Conservation (phyloP, 2,797 vertebrate species). For the Peromyscus nudipes region DNA sequence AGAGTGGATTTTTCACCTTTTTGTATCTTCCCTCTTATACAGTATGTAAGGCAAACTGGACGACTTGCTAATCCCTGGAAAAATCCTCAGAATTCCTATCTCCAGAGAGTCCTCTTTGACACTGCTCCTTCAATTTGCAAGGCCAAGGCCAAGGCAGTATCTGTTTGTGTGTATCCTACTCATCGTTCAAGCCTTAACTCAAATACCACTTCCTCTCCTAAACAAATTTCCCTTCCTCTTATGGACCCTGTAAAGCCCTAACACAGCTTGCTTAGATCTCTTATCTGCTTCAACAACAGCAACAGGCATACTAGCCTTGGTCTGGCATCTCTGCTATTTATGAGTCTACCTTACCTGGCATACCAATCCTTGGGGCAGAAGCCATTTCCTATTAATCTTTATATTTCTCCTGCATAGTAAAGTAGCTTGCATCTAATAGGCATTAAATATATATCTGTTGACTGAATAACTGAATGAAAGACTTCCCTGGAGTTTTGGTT, state of each 20-base stretch:
- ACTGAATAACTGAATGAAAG: constrained; percentile 72
- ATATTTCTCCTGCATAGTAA: constrained; percentile 44
- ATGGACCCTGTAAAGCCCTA: background rate
- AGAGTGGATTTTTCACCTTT: background rate
- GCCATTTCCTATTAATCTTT: constrained; percentile 57
- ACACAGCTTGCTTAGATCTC: background rate
- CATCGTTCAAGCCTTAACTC: background rate
- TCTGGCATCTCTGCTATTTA: background rate
- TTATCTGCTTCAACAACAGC: background rate
- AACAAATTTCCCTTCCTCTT: constrained; percentile 16
- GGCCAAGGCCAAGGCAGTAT: background rate
- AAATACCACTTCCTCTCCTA: background rate
- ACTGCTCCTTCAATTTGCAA: background rate
- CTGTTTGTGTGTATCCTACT: background rate
- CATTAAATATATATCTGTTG: constrained; percentile 75
- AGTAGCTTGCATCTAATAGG: constrained; percentile 63
- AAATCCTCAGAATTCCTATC: background rate
- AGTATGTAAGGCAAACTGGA: background rate
- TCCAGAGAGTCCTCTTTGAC: background rate
- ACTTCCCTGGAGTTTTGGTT: constrained; percentile 71
- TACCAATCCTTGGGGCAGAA: background rate
- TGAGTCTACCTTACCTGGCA: background rate
- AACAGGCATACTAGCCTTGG: background rate
- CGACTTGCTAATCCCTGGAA: background rate
- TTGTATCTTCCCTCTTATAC: background rate